Evolutionary conservation across 2,888 invertebrate genomes (phyloP), one percentile per base, ranked within the genome.

Genomic region (Busseola fusca): DNA sequence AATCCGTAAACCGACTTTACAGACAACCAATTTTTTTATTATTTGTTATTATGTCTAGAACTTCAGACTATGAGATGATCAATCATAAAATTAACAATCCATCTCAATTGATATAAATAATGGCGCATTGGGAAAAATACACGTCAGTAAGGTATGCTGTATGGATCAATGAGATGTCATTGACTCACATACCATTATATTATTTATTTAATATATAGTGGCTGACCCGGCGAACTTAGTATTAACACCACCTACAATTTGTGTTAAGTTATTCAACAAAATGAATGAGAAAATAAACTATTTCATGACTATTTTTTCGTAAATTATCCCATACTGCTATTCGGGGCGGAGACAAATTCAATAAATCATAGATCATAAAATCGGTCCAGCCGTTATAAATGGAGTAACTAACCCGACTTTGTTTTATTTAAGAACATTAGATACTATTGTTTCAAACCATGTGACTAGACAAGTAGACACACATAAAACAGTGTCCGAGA

Each of bases 401-500:
- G 21, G 21, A 3, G 9, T 48, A 21, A 48, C 45, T 48, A 18
- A 48, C 21, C 45, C 45, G 9, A 48, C 9, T 48, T 48, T 42
- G 42, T 45, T 18, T 45, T 18, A 6, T 42, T 42, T 45, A 18
- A 45, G 21, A 45, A 21, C 7, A 50, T n/a, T n/a, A 50, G 4
- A 50, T 50, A n/a, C n/a, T n/a, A 50, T 50, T 50, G 48, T 50
- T 48, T 50, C 4, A 4, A 50, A 50, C 21, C n/a, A 10, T 60
- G 56, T 37, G 18, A 54, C 54, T 16, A n/a, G n/a, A n/a, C n/a
- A n/a, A n/a, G n/a, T n/a, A 42, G 9, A 16, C 34, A 16, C 37
- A 21, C 37, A 30, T 52, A 48, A 40, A 34, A n/a, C 1, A 27
- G 10, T 50, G 42, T 78, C 48, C 16, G 73, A 9, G n/a, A 70